Conservation (phyloP, 2,888 invertebrate species). For the Amiota communis region DNA sequence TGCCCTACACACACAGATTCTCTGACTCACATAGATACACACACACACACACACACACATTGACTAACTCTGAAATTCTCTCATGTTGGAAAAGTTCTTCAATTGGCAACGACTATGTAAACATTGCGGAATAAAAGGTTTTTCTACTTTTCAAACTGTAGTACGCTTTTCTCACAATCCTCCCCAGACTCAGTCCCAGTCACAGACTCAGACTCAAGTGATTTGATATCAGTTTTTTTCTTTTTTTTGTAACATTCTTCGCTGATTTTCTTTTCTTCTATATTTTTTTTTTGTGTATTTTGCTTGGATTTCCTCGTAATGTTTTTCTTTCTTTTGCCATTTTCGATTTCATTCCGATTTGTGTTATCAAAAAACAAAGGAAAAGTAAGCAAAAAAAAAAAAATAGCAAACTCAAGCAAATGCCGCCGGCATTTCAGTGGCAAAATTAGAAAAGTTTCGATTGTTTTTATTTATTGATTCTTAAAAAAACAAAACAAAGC, state of each 20-base stretch:
- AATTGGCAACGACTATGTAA: conserved; percentile 65
- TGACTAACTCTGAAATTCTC: conserved; percentile 9
- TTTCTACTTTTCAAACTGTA: conserved; percentile 64
- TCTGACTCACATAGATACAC: neutral
- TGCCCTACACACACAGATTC: conserved; percentile 20
- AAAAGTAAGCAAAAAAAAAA: neutral
- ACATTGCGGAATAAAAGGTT: conserved; percentile 69
- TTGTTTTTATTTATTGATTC: conserved; percentile 39
- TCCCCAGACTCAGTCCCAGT: neutral
- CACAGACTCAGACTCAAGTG: conserved; percentile 11
- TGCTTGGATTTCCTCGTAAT: conserved; percentile 16
- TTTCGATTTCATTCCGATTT: conserved; percentile 51
- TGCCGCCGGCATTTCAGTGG: conserved; percentile 51
- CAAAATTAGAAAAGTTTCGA: conserved; percentile 64
- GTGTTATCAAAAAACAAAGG: conserved; percentile 21
- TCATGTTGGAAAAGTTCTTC: conserved; percentile 55
- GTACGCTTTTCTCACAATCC: conserved; percentile 24
- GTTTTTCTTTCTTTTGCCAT: conserved; percentile 35
- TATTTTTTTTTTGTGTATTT: conserved; percentile 22
- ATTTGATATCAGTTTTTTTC: conserved; percentile 25
- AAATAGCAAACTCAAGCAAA: conserved; percentile 35
- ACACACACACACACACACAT: conserved; percentile 2
- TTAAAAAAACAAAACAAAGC: neutral
- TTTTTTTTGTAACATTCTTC: conserved; percentile 27
- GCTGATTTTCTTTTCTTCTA: conserved; percentile 28